Evolutionary conservation across 2,797 vertebrate species (phyloP), one percentile per base, ranked within the genome.

Genomic region (Pseudomugil tenellus): DNA sequence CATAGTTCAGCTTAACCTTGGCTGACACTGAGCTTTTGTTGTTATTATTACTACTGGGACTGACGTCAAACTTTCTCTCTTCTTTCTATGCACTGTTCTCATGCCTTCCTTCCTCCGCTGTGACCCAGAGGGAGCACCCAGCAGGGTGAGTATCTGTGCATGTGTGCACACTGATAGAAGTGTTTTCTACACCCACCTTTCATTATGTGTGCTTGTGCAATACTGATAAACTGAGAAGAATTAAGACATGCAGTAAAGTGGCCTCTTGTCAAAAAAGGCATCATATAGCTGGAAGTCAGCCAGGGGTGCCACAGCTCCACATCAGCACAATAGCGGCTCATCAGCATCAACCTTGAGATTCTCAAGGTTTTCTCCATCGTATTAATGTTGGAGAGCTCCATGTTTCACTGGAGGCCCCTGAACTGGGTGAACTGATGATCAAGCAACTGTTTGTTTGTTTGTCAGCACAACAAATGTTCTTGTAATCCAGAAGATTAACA

Each of bases 81-180:
- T 66, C 76, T 74, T 65, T 86, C 64, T 78, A 6, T 32, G 13
- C 60, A 68, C 56, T 46, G 35, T 60, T 61, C 65, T 65, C 34
- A 75, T 63, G 55, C 65, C 41, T 67, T 59, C 46, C 58, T 58
- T 52, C 65, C 74, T 77, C 68, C 39, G 9, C 46, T 80, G 73
- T 58, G 37, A 91, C 84, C 84, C 92, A 93, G 92, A 93, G 77
- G 92, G 92, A 91, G 93, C 92, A 14, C 92, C 93, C 79, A 93
- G 93, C 83, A 89, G 93, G 90, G 93, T 94, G 87, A 94, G 93
- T 92, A 90, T n/a, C 48, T 70, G 35, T 76, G 67, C 70, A 69
- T 83, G 55, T 75, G 68, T 71, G 71, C 61, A 63, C 56, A 39
- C 60, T 53, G 21, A 69, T 68, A 29, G 54, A 61, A 64, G 54